phyloP scores from a whole-genome alignment of 2,888 invertebrate genomes.

The Ferrisia virgata region DNA sequence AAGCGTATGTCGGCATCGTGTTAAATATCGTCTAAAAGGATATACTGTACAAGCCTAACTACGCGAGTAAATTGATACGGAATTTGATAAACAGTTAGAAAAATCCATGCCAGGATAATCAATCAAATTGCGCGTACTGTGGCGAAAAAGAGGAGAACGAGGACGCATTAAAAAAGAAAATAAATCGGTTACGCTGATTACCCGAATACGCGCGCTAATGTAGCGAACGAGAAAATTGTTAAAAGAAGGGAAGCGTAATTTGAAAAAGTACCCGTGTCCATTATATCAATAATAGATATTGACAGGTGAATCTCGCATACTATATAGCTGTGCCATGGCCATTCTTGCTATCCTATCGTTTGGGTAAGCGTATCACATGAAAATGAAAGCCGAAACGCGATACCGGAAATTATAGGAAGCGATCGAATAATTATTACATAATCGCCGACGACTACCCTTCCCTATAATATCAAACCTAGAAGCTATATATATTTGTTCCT shows the following conservation, averaged over 20 bases:
- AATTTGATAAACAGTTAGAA: conserved; percentile 2
- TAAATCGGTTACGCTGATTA: conserved; percentile 29
- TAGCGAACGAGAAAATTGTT: conserved; percentile 27
- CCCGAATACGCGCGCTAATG: conserved; percentile 4
- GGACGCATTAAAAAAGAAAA: conserved; percentile 2
- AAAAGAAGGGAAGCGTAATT: conserved; percentile 15
- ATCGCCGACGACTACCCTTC: not conserved
- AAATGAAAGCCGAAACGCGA: not conserved
- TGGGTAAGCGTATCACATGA: not conserved
- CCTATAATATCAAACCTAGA: too few species aligned
- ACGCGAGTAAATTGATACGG: not conserved
- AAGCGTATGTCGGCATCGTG: not conserved
- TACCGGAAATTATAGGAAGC: not conserved
- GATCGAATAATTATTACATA: not conserved
- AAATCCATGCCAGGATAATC: conserved; percentile 12
- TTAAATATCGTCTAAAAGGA: not conserved
- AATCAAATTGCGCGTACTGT: not conserved
- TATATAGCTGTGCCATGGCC: not conserved
- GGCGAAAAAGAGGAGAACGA: not conserved
- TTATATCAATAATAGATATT: conserved; percentile 32
- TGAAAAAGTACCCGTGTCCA: conserved; percentile 23
- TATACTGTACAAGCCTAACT: not conserved
- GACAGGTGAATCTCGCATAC: not conserved
- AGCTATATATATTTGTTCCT: too few species aligned
- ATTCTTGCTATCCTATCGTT: not conserved